Evolutionary conservation across 2,797 vertebrate genomes (phyloP), one percentile per base, ranked within the genome.

Genomic region (Aldrovandia affinis): DNA sequence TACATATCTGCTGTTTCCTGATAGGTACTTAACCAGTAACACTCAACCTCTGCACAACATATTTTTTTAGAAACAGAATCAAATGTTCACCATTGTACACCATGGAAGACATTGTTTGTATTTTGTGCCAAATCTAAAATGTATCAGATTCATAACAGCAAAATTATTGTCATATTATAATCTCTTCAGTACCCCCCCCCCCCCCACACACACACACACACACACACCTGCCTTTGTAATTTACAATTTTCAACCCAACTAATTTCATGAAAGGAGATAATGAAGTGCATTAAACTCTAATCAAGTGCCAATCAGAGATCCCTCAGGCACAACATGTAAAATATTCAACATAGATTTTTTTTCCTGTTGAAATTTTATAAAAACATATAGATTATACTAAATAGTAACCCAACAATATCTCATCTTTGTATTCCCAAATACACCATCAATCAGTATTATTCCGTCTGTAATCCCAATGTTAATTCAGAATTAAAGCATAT

Each of bases 271-370:
- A 95, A 96, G 96, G 96, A 97, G 96, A 97, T 97, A 98, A 98
- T 97, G 95, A 96, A 95, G 96, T 91, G 95, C 96, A 97, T 96
- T 96, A 96, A 96, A 95, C 94, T 92, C 94, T 98, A 98, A 98
- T 98, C 97, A 99, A 96, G 96, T 98, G 97, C 96, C 97, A 98
- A 96, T 99, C 97, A 97, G 95, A 94, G 93, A 95, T 95, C 93
- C 78, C 18, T 55, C 47, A 79, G 42, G 47, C 47, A 39, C 5
- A 59, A 81, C 55, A 44, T 44, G 70, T 78, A 55, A 87, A 91
- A 88, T 33, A 25, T 33, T 20, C 5, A 78, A 78, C 42, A 78
- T 28, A 20, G 15, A 20, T 73, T 42, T 1, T 22, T 57, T 57
- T 57, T 89, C 90, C 90, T 86, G 81, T 90, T 85, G 92, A 89